Base-by-base conservation (phyloP, 2,113 vertebrate genomes). In the Dasypus novemcinctus region DNA sequence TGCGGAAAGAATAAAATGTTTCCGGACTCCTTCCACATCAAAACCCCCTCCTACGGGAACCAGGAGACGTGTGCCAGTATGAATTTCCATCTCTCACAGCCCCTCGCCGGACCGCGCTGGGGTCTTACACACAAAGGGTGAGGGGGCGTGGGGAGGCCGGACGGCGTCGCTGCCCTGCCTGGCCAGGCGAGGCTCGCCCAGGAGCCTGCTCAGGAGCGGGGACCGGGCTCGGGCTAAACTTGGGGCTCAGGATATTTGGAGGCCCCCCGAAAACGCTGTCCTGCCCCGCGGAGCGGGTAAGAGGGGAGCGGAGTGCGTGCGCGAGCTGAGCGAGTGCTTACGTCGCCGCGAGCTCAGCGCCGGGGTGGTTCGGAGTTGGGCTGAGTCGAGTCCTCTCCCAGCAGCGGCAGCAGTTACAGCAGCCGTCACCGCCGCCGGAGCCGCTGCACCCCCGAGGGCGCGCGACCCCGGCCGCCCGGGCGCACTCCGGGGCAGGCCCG, bases 341-440 rank as follows among this genome's bases (percentile, higher is more conserved):
- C 95, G 97, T 94, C 90, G 97, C 92, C 33, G 92, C 74, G 46
- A 93, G 95, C 76, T 80, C 90, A 5, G 94, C 38, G 96, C 95
- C 72, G 95, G 91, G 96, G 69, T 95, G 64, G 93, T 82, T 61
- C 57, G 93, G 97, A 97, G 96, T 90, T 91, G 91, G 87, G 95
- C 83, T 90, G 95, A 91, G 91, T 89, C 57, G 33, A 76, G 84
- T 72, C 89, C 74, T 82, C 57, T 80, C 85, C 80, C 14, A 89
- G 91, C 88, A 74, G 90, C 96, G 64, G 96, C 81, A 49, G 92
- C 88, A 74, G 90, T 96, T 64, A 96, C 78, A 54, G 92, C 95
- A 4, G 94, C 93, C 81, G 81, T 92, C 36, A 46, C 43, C 43
- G 43, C n/a, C 33, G 71, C 75, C 23, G 2, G 46, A 54, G 41